Percentiles rank a stretch among this genome's conserved stretches.
Evolutionary conservation across 2,113 vertebrate genomes (phyloP).

Genomic region (Ailurus styani): DNA sequence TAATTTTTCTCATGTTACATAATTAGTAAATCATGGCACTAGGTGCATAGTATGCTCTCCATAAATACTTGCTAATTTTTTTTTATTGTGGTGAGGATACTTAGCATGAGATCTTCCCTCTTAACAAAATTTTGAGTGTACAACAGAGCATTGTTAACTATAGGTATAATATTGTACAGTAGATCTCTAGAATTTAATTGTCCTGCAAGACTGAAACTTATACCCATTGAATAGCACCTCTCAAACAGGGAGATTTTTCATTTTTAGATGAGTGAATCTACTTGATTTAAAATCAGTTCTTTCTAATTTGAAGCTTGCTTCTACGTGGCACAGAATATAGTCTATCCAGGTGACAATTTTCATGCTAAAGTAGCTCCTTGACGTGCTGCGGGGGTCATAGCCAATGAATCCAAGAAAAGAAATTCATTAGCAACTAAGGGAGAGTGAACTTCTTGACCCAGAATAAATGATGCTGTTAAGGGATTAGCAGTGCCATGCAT

Average conservation of each 20-base stretch:
- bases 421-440: constrained; percentile 48
- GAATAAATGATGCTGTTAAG: not conserved
- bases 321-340: not conserved
- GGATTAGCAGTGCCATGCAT: not conserved
- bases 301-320: not conserved
- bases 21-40: not conserved
- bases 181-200: not conserved
- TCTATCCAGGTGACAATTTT: constrained; percentile 2
- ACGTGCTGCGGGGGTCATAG: not conserved
- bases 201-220: not conserved
- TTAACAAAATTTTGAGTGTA: not conserved
- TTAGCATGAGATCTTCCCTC: not conserved
- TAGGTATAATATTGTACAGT: not conserved
- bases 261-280: not conserved
- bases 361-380: not conserved
- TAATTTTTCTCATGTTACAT: not conserved
- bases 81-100: not conserved
- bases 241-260: not conserved
- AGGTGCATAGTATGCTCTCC: not conserved
- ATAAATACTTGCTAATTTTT: not conserved
- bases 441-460: not conserved
- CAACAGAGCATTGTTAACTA: not conserved
- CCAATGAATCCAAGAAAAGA: constrained; percentile 24
- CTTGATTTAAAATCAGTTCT: not conserved
- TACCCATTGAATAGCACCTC: not conserved